Evolutionary conservation across 1,140 invertebrate species (phyloP).

Genomic region (Cydia fagiglandana): DNA sequence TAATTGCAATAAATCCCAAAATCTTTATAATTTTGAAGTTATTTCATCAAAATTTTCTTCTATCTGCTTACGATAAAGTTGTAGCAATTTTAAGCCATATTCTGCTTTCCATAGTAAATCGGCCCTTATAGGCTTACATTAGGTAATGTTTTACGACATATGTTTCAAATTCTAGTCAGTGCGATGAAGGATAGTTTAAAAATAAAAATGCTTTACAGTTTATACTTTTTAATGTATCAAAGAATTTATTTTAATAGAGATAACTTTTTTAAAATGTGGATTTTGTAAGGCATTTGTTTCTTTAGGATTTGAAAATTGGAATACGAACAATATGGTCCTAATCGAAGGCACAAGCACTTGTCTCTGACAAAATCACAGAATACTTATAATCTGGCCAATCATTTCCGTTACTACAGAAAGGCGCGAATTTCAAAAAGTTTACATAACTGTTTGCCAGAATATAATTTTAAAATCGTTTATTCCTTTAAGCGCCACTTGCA

Average conservation of each 20-base stretch:
- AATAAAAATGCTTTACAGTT: slow-evolving; percentile 27
- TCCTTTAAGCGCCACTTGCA: no score
- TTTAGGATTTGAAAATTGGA: not conserved
- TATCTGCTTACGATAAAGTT: no score
- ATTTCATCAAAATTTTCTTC: not conserved
- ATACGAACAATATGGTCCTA: slow-evolving; percentile 3
- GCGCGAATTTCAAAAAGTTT: no score
- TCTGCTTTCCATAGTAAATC: no score
- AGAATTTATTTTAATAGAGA: not conserved
- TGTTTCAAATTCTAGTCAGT: no score
- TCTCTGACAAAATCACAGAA: slow-evolving; percentile 13
- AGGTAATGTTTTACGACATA: no score
- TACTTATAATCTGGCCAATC: not conserved
- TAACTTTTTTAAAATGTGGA: not conserved
- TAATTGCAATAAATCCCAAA: not conserved
- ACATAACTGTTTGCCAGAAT: no score
- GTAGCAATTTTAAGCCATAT: no score
- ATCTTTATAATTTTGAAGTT: not conserved
- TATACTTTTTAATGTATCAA: slow-evolving; percentile 18
- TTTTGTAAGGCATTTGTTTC: slow-evolving; percentile 14
- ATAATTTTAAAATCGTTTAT: not conserved
- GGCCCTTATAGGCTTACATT: no score
- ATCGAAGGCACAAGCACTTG: slow-evolving; percentile 2
- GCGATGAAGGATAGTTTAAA: not conserved
- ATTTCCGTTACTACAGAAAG: no score